Percentiles rank a stretch among this genome's conserved stretches.
phyloP scores from a whole-genome alignment of 2,113 vertebrate species.

The Dromiciops gliroides region DNA sequence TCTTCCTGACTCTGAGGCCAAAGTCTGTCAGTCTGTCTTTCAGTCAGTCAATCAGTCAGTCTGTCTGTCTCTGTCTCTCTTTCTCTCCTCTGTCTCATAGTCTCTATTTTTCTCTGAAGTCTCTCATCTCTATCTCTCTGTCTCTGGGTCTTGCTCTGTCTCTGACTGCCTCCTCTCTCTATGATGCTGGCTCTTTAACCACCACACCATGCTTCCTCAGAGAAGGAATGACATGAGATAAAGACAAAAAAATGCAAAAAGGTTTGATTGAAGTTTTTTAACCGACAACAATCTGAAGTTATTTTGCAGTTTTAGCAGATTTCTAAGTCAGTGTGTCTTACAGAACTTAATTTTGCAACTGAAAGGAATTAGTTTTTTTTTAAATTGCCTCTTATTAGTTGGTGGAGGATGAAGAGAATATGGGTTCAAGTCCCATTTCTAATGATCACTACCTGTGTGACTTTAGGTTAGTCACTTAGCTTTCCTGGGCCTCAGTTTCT shows the following conservation, averaged over 20 bases:
- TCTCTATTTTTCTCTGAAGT: background rate
- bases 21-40: background rate
- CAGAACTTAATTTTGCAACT: background rate
- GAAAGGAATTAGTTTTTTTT: background rate
- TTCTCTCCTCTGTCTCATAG: background rate
- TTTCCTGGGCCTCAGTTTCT: background rate
- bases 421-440: background rate
- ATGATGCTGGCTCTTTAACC: background rate
- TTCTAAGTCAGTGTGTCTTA: background rate
- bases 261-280: background rate
- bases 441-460: background rate
- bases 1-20: background rate
- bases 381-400: background rate
- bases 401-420: background rate
- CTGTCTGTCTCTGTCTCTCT: background rate
- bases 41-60: background rate
- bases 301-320: background rate
- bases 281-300: background rate
- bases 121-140: background rate
- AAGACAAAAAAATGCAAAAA: background rate
- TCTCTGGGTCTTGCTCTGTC: background rate
- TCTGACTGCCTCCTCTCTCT: background rate
- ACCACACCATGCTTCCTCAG: background rate
- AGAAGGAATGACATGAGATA: background rate
- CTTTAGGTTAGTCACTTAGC: background rate